Evolutionary conservation across 2,113 vertebrate species (phyloP), one percentile per base, ranked within the genome.

Genomic region (Seriola rivoliana): DNA sequence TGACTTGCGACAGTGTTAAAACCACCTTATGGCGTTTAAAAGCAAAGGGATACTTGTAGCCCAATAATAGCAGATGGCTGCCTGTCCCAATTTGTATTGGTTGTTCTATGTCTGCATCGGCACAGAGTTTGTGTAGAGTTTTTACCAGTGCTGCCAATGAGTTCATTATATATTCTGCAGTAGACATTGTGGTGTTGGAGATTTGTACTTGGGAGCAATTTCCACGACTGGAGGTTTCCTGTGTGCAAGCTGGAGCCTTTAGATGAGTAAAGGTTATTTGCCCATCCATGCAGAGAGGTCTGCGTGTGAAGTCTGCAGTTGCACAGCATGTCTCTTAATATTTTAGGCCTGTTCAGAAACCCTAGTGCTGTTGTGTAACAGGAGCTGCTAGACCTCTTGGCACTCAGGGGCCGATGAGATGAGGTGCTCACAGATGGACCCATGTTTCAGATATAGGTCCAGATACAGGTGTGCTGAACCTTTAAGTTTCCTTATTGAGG

Each of bases 291-390:
- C 89, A 65, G 88, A 72, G 84, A 71, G 59, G 62, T 60, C 62
- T 16, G 86, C 78, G 78, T 90, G 86, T 84, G 88, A 89, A 80
- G 89, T 79, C 59, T 78, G 74, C 87, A 48, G 59, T 62, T 67
- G 76, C 89, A 81, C 86, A 83, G 85, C 83, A 46, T 4, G 85
- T 63, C 91, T 87, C 75, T 92, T 84, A 91, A 93, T 93, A 93
- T 93, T 94, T 95, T 76, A 93, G 80, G 78, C 71, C 62, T 46
- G 50, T 60, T 88, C 84, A 89, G 92, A 92, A 94, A 94, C 90
- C 80, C 85, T 81, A 93, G 91, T 87, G 85, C 85, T 92, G 89
- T 87, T 92, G 84, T 89, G 92, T 94, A 93, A 94, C 76, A 8
- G 72, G 84, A 94, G 84, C 85, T 63, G 58, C 3, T 60, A 2